Base-by-base conservation (phyloP, 2,113 vertebrate species). In the Cichladusa arquata region DNA sequence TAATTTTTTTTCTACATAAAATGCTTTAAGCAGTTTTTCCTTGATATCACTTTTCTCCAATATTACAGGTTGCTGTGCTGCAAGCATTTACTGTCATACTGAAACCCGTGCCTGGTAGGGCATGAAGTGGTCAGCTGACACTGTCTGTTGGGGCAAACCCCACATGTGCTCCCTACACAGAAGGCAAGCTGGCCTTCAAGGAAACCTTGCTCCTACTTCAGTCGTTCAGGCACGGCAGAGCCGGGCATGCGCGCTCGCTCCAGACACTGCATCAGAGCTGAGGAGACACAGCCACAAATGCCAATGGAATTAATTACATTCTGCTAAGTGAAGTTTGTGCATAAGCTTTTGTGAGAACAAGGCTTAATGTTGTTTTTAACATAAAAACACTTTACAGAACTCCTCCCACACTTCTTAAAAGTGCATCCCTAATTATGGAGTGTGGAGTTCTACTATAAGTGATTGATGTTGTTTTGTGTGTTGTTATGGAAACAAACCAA, bases 401-500 rank as follows among this genome's bases (percentile, higher is more conserved):
- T 94, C 93, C 96, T 96, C 96, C 95, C 87, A 96, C 91, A 93
- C 67, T 85, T 91, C 90, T 95, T 87, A 82, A 91, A 95, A 92
- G 79, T 73, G 78, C 81, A 97, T 96, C 61, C 67, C 90, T 97
- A 97, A 96, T 95, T 97, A 92, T 31, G 84, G 96, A 90, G 90
- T 80, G 71, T 88, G 67, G 91, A 91, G 78, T 77, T 95, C 90
- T 95, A 95, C 90, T 97, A 88, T 66, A 95, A 94, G 71, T 88
- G 85, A 95, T 91, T 88, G 79, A 96, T 97, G 90, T 88, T 95
- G 92, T 90, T 96, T 94, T 88, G 71, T 60, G 57, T 81, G 93
- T 97, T 93, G 96, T 94, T 94, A 96, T 97, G 90, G 94, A 94
- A 97, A 95, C 95, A 96, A 96, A 96, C 76, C 81, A 95, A 96